phyloP scores from a whole-genome alignment of 1,140 invertebrate species.

The Hylaeus volcanicus region DNA sequence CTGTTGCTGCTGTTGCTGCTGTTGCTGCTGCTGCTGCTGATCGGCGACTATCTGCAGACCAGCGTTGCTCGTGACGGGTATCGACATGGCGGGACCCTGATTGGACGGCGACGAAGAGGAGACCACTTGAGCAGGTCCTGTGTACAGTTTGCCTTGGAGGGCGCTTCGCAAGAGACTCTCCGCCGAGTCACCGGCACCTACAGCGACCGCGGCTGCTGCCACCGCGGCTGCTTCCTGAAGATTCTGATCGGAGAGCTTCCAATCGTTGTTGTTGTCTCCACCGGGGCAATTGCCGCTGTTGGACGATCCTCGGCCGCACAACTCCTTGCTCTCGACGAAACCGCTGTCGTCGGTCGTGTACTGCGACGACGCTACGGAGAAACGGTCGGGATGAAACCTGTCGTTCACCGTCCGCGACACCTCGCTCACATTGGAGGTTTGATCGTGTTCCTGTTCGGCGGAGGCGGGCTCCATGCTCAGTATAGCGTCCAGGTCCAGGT shows the following conservation, averaged over 20 bases:
- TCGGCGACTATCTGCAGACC: conserved; percentile 62
- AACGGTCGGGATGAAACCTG: conserved; percentile 72
- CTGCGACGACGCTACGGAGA: conserved; percentile 66
- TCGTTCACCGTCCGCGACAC: conserved; percentile 67
- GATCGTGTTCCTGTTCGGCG: conserved; percentile 67
- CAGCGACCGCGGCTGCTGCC: conserved; percentile 77
- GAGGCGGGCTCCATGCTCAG: conserved; percentile 76
- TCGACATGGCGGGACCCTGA: conserved; percentile 59
- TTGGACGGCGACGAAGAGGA: conserved; percentile 73
- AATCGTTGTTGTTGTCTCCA: conserved; percentile 89
- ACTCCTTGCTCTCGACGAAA: conserved; percentile 86
- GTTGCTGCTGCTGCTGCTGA: conserved; percentile 77
- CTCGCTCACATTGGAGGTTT: conserved; percentile 56
- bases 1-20: conserved; percentile 78
- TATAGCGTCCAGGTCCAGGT: conserved; percentile 79
- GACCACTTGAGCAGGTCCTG: conserved; percentile 68
- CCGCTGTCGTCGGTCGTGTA: conserved; percentile 86
- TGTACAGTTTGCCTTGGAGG: conserved; percentile 85
- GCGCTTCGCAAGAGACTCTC: conserved; percentile 90
- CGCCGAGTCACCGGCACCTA: conserved; percentile 78
- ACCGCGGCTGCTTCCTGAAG: conserved; percentile 78
- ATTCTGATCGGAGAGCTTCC: conserved; percentile 88
- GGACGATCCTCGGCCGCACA: conserved; percentile 64
- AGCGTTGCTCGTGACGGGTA: conserved; percentile 57
- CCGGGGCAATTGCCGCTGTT: conserved; percentile 79